These are phyloP conservation scores for Drosophila picticornis DNA, from an alignment of 2,888 invertebrate genomes.

Conservation along the genomic window DNA sequence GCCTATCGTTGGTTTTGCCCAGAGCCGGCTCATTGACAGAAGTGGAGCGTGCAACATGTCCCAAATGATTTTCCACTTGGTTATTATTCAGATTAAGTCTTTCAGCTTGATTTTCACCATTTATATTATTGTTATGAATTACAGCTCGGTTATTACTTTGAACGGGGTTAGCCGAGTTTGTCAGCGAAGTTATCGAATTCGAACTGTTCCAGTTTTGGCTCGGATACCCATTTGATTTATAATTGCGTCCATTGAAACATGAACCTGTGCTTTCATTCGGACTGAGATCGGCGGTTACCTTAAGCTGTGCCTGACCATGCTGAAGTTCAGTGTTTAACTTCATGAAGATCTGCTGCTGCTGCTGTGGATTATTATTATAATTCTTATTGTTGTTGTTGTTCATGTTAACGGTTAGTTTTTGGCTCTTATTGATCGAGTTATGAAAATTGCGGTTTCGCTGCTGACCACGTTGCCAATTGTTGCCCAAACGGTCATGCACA, in stretches of 20 bases:
- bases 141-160: not conserved
- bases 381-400: conserved; percentile 1
- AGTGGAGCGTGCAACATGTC: not conserved
- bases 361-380: not conserved
- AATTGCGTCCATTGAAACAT: not conserved
- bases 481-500: conserved; percentile 16
- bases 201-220: not conserved
- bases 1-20: not conserved
- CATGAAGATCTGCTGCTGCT: conserved; percentile 15
- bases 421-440: not conserved
- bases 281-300: not conserved
- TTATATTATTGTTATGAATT: not conserved
- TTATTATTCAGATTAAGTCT: not conserved
- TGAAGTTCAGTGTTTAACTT: conserved; percentile 20
- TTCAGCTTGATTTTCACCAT: not conserved
- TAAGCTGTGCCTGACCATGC: not conserved
- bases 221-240: not conserved
- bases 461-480: conserved; percentile 8
- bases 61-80: conserved; percentile 4
- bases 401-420: not conserved
- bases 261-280: not conserved
- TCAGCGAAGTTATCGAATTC: not conserved
- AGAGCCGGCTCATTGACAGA: not conserved
- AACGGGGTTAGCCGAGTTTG: not conserved
- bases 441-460: not conserved